These are phyloP conservation scores for Zootermopsis nevadensis DNA, from an alignment of 2,888 invertebrate species.

Conservation along the genomic window DNA sequence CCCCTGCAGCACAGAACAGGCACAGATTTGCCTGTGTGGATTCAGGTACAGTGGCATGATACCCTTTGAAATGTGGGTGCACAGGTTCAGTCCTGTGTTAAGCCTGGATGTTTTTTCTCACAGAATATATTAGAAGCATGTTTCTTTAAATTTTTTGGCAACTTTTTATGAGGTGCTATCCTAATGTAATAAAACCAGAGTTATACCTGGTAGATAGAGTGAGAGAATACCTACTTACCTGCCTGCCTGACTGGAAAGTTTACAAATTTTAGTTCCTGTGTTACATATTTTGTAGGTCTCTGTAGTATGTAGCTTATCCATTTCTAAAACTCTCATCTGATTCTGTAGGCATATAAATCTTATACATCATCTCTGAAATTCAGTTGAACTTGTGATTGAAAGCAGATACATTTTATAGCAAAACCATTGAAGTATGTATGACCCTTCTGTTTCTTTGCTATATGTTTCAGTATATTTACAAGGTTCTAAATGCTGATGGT, in stretches of 20 bases:
- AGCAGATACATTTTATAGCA: too few species aligned
- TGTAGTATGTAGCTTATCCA: not conserved
- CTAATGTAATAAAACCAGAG: not conserved
- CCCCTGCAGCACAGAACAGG: slow-evolving; percentile 20
- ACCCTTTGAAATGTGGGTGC: not conserved
- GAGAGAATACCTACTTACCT: not conserved
- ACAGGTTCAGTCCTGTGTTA: slow-evolving; percentile 14
- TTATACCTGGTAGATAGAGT: not conserved
- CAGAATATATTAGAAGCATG: not conserved
- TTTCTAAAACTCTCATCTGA: not conserved
- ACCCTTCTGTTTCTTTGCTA: too few species aligned
- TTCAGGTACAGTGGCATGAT: slow-evolving; percentile 31
- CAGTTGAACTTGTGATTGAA: too few species aligned
- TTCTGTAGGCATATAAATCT: not conserved
- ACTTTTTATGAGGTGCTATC: not conserved
- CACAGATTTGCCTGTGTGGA: slow-evolving; percentile 19
- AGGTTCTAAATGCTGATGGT: too few species aligned
- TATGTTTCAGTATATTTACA: too few species aligned
- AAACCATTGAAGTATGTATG: too few species aligned
- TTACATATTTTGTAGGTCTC: not conserved
- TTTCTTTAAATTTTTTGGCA: not conserved
- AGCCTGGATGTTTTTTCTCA: not conserved
- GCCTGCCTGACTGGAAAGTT: slow-evolving; percentile 6
- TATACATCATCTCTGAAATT: too few species aligned
- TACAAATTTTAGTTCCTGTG: not conserved